A percentile compares a stretch with the other conserved stretches of the same genome.
Conservation (phyloP, 1,140 invertebrate genomes). For the Lepidurus packardi region DNA sequence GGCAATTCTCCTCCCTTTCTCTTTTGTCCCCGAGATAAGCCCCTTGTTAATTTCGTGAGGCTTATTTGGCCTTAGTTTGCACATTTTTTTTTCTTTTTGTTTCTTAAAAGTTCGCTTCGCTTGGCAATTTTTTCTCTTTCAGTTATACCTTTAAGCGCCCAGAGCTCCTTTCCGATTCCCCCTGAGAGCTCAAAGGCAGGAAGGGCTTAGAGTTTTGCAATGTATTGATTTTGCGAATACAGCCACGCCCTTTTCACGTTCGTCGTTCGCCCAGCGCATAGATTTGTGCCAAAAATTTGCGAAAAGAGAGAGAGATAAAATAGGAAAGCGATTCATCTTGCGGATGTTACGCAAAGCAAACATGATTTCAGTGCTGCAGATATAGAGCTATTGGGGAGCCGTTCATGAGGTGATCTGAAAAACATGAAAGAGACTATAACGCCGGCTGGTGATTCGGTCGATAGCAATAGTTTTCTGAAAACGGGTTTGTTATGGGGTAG, state of each 20-base stretch:
- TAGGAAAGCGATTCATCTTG: no score
- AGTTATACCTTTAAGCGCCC: neutral
- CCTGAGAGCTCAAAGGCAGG: neutral
- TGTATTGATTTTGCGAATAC: slow-evolving; percentile 3
- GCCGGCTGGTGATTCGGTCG: no score
- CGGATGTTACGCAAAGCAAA: no score
- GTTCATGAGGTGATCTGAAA: no score
- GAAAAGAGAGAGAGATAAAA: no score
- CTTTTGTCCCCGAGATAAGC: neutral
- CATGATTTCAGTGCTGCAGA: no score
- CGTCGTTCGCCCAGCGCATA: neutral
- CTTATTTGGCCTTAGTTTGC: neutral
- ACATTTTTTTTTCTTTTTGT: neutral
- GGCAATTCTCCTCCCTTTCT: neutral
- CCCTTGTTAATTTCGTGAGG: neutral
- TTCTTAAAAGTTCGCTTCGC: neutral
- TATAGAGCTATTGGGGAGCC: no score
- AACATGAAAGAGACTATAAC: no score
- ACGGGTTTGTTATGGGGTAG: no score
- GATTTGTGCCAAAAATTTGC: no score
- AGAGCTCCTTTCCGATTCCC: neutral
- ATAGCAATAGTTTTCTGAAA: no score
- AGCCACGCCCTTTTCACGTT: neutral
- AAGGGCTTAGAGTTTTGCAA: neutral
- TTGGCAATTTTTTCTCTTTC: neutral